Base-by-base conservation (phyloP, 2,113 vertebrate genomes). In the Lycaon pictus region DNA sequence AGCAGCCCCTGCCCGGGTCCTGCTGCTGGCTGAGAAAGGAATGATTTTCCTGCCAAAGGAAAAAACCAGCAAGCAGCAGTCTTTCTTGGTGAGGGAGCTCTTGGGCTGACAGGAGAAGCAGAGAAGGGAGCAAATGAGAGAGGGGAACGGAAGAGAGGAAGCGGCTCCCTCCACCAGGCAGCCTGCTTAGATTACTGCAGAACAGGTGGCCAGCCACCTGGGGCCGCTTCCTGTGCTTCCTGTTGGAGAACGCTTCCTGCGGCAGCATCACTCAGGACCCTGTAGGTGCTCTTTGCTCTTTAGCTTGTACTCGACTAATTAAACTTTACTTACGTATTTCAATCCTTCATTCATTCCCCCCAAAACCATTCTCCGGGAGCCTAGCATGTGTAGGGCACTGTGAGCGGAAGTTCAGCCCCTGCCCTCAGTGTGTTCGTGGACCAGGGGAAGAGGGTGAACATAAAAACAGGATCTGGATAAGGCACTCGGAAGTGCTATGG, bases 21-120 rank as follows among this genome's bases (percentile, higher is more conserved):
- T 83, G 76, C 11, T 48, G 51, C 90, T 27, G 51, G 55, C 95
- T 93, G 97, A 97, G 93, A 82, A 90, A 93, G 56, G 90, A 77
- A 60, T 2, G 56, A 51, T 55, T 82, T 96, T 23, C 58, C 87
- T 95, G 86, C 63, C 51, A 48, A 67, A 86, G 90, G 93, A 8
- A 90, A 79, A 91, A 79, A 9, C 23, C 62, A 35, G 89, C 86
- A 48, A 93, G 63, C 29, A 60, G 69, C 51, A 11, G 17, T 15
- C 83, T 69, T 93, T 51, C 67, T 60, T 74, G 11, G 13, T 1
- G 71, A 69, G 77, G 60, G 90, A 20, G 58, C 71, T 92, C 87
- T 87, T 19, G n/a, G 86, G 29, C 25, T 53, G 71, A 74, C 35
- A 9, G 65, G 72, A 79, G 80, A 43, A 25, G 69, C 2, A 0